Evolutionary conservation across 2,888 invertebrate genomes (phyloP).

Genomic region (Tiliacea aurago): DNA sequence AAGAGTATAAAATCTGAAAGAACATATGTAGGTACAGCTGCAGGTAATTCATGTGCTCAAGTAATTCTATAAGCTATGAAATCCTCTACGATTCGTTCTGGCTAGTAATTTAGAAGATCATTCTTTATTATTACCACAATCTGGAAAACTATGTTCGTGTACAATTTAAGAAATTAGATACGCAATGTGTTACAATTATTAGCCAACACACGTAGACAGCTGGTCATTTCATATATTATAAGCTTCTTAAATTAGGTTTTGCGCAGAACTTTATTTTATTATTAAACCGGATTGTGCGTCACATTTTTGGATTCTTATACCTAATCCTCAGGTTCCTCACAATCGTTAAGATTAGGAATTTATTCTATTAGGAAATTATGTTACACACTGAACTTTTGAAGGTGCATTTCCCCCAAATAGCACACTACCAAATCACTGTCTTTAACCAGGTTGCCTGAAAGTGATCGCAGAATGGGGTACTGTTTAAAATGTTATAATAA

Average conservation of each 20-base stretch:
- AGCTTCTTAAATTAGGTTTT: conserved; percentile 9
- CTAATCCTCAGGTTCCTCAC: neutral
- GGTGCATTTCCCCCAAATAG: neutral
- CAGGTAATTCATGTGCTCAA: neutral
- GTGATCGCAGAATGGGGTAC: too few relatives aligned
- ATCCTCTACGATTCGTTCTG: conserved; percentile 7
- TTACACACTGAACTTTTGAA: neutral
- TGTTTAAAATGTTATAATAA: too few relatives aligned
- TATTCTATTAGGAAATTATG: neutral
- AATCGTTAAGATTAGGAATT: neutral
- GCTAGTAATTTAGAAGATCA: neutral
- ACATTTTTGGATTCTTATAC: neutral
- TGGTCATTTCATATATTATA: conserved; percentile 22
- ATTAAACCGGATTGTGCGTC: neutral
- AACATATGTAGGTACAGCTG: neutral
- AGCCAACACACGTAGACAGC: conserved; percentile 23
- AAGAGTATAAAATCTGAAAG: conserved; percentile 3
- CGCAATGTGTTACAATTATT: conserved; percentile 3
- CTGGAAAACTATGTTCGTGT: conserved; percentile 1
- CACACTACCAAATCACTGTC: neutral
- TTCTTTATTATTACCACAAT: neutral
- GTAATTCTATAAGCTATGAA: neutral
- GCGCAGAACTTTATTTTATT: conserved; percentile 1
- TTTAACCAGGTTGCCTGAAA: too few relatives aligned
- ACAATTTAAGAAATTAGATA: conserved; percentile 25